phyloP scores from a whole-genome alignment of 2,888 invertebrate genomes.

The Mythimna vitellina region DNA sequence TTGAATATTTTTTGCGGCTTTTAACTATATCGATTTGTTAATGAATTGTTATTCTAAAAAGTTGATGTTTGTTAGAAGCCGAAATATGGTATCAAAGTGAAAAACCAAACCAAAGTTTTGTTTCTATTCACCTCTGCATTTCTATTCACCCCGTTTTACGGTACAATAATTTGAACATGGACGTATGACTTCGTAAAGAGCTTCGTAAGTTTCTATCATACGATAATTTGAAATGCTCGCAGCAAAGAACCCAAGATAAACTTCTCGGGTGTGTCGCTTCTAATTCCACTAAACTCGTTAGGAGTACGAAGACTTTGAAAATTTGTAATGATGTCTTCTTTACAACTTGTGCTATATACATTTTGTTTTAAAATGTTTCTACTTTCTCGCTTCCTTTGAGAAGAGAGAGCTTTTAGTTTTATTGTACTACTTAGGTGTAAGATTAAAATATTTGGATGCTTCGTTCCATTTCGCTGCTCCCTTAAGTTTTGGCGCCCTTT shows the following conservation, averaged over 20 bases:
- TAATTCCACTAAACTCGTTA: constrained; percentile 24
- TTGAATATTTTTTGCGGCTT: too few species aligned
- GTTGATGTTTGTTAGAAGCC: too few species aligned
- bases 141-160: too few species aligned
- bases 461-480: too few species aligned
- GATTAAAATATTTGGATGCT: constrained; percentile 1
- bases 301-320: constrained; percentile 12
- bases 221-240: constrained; percentile 9
- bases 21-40: too few species aligned
- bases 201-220: not conserved
- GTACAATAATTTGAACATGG: too few species aligned
- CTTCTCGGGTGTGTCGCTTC: constrained; percentile 27
- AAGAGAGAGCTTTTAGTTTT: constrained; percentile 11
- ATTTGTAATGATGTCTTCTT: constrained; percentile 43
- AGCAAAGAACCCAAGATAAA: constrained; percentile 11
- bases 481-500: too few species aligned
- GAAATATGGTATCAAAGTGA: too few species aligned
- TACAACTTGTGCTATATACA: constrained; percentile 27
- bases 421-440: not conserved
- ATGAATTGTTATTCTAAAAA: too few species aligned
- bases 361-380: constrained; percentile 35
- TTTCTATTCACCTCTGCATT: too few species aligned
- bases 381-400: constrained; percentile 5
- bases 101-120: too few species aligned
- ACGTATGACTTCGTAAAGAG: too few species aligned